Base-by-base conservation (phyloP, 2,113 vertebrate species). In the Antidorcas marsupialis region DNA sequence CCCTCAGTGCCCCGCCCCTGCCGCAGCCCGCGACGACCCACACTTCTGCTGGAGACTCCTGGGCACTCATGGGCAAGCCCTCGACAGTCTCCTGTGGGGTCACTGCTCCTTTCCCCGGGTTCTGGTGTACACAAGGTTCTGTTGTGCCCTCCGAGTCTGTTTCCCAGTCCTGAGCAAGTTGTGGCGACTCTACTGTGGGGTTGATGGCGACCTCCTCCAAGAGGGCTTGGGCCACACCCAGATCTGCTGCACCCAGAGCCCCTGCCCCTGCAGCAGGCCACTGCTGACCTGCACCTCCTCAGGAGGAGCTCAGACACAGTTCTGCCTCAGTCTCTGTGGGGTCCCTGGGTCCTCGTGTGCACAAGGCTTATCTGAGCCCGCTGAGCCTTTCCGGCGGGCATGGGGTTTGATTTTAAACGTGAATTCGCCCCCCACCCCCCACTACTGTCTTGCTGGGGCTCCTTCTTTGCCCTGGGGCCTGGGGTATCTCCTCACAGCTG, bases 11-110 rank as follows among this genome's bases (percentile, higher is more conserved):
- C 64, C 64, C 1, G 17, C 9, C 64, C n/a, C 17, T 36, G 64
- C n/a, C 11, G 64, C 17, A 36, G 64, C 64, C n/a, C 5, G 4
- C 1, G 17, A n/a, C 9, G 33, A 36, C 64, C 64, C n/a, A 2
- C 17, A 1, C 9, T 5, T 71, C 64, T 2, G 17, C 17, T 9
- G 4, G n/a, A 71, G n/a, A 21, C 8, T 21, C 64, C n/a, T 11
- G 33, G 64, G n/a, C n/a, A 2, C n/a, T 2, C 64, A 11, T 1
- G 4, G n/a, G n/a, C 33, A 21, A n/a, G 64, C 10, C 64, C 0
- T 4, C 4, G 9, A 1, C 64, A 5, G n/a, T 71, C 17, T 71
- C 16, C 4, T 11, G 64, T 5, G 64, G 17, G 64, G n/a, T 71
- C 64, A 11, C n/a, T 21, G 64, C n/a, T 71, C 64, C 64, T 36